A percentile compares a stretch with the other conserved stretches of the same genome.
Conservation (phyloP, 2,113 vertebrate genomes). For the Oreochromis spilurus region DNA sequence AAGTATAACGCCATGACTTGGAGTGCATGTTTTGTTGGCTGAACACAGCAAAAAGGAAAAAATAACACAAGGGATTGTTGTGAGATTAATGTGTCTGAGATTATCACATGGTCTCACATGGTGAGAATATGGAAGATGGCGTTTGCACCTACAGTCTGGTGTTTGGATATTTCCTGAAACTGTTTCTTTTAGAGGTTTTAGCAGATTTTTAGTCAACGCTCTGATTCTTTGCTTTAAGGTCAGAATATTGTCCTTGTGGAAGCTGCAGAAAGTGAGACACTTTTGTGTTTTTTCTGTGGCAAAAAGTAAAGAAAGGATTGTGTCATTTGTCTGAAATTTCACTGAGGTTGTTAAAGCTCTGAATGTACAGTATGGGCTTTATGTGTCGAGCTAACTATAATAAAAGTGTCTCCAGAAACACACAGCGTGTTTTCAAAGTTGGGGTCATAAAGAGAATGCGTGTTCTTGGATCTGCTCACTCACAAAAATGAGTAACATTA, state of each 20-base stretch:
- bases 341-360: constrained; percentile 10
- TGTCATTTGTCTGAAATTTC: neutral
- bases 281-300: neutral
- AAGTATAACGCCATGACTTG: neutral
- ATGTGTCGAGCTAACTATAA: neutral
- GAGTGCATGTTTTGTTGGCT: neutral
- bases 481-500: constrained; percentile 19
- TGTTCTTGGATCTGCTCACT: neutral
- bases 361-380: neutral
- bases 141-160: neutral
- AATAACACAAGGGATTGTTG: neutral
- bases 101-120: neutral
- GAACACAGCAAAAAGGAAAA: neutral
- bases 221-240: neutral
- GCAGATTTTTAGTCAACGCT: neutral
- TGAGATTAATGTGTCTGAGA: neutral
- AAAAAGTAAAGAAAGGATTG: neutral
- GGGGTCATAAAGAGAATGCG: constrained; percentile 9
- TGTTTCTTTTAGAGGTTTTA: neutral
- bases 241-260: neutral
- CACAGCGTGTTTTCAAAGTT: constrained; percentile 12
- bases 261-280: neutral
- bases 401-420: neutral
- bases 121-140: neutral
- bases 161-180: neutral